phyloP scores from a whole-genome alignment of 2,797 vertebrate species.

The Syngnathus acus region DNA sequence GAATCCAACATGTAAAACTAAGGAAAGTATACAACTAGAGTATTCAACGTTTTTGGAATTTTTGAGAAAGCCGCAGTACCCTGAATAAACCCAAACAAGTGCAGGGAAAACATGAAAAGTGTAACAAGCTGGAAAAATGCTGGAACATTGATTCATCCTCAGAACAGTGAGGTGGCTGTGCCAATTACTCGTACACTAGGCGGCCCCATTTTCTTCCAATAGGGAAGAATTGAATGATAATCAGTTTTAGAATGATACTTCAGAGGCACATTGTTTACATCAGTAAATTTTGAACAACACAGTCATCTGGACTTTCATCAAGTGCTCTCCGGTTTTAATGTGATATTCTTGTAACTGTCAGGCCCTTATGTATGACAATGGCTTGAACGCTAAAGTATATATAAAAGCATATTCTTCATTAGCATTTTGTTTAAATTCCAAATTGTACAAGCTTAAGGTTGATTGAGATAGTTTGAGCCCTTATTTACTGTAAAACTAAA shows the following conservation, averaged over 20 bases:
- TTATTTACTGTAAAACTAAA: constrained; percentile 55
- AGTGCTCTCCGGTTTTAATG: neutral
- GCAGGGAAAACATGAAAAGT: neutral
- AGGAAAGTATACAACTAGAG: too few relatives aligned
- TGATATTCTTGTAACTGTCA: neutral
- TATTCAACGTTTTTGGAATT: too few relatives aligned
- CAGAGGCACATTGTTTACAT: too few relatives aligned
- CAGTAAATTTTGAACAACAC: too few relatives aligned
- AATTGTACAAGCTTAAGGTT: too few relatives aligned
- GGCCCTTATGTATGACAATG: too few relatives aligned
- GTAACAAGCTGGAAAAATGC: too few relatives aligned
- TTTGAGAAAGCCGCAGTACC: too few relatives aligned
- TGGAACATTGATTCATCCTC: neutral
- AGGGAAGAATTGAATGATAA: neutral
- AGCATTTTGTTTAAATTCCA: too few relatives aligned
- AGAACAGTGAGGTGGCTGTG: neutral
- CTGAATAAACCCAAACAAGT: neutral
- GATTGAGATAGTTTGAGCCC: too few relatives aligned
- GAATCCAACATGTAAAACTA: neutral
- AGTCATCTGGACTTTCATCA: neutral
- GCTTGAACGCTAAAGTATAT: neutral
- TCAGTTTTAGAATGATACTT: neutral
- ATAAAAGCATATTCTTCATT: neutral
- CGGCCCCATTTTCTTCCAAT: neutral
- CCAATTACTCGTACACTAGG: neutral